A percentile compares a stretch with the other conserved stretches of the same genome.
Conservation (phyloP, 2,113 vertebrate species). For the Salminus brasiliensis region DNA sequence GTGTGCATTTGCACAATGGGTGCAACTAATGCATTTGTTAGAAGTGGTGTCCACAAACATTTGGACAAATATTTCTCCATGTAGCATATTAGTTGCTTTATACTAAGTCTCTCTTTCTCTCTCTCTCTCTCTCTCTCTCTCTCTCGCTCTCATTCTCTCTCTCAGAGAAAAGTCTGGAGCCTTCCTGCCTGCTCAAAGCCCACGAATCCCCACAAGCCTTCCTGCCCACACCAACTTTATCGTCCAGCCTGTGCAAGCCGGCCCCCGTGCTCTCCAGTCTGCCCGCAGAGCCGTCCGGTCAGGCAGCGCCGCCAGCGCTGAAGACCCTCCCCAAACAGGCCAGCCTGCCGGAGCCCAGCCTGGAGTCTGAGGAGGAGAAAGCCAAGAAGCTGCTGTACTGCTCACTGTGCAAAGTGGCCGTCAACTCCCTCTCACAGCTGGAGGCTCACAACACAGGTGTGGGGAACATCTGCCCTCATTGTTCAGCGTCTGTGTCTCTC, state of each 20-base stretch:
- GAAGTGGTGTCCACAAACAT: no score
- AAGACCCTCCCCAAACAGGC: slow-evolving; percentile 36
- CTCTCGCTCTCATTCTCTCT: slow-evolving; percentile 50
- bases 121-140: slow-evolving; percentile 5
- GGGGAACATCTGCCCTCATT: slow-evolving; percentile 43
- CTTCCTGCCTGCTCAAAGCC: slow-evolving; percentile 38
- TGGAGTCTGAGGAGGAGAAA: slow-evolving; percentile 94
- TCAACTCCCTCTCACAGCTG: slow-evolving; percentile 96
- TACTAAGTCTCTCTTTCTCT: slow-evolving; percentile 4
- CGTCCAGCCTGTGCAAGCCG: slow-evolving; percentile 56
- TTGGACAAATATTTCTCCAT: no score
- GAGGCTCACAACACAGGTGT: slow-evolving; percentile 96
- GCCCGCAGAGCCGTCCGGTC: slow-evolving; percentile 50
- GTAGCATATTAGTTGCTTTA: no score
- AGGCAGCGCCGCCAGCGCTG: background rate
- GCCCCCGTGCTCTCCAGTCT: slow-evolving; percentile 63
- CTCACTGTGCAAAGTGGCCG: slow-evolving; percentile 98
- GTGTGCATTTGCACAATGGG: no score
- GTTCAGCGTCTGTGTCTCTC: slow-evolving; percentile 27
- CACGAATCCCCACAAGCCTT: slow-evolving; percentile 53
- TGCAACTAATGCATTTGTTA: no score
- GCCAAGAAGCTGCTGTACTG: slow-evolving; percentile 97
- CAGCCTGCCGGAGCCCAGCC: slow-evolving; percentile 56
- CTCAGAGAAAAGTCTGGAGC: slow-evolving; percentile 46
- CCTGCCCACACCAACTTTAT: slow-evolving; percentile 40